Conservation (phyloP, 2,888 invertebrate genomes). For the Andrena hattorfiana region DNA sequence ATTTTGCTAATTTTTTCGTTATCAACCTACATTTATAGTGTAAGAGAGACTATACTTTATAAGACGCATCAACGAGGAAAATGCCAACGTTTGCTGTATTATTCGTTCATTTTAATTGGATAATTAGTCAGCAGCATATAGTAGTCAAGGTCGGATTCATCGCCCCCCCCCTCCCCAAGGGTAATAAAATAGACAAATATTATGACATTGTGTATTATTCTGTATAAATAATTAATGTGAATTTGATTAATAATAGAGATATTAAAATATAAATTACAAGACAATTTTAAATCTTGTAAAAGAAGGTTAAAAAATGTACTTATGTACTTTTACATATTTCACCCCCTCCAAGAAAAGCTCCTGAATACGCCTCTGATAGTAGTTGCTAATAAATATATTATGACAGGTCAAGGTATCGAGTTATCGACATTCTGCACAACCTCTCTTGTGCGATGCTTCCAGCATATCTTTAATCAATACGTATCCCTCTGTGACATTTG, state of each 20-base stretch:
- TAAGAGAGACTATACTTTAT: background rate
- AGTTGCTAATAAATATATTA: slow-evolving; percentile 19
- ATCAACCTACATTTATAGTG: background rate
- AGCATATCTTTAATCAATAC: slow-evolving; percentile 28
- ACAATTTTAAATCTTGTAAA: no score
- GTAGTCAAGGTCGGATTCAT: no score
- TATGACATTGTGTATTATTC: no score
- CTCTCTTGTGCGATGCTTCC: slow-evolving; percentile 22
- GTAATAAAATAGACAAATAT: no score
- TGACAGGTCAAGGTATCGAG: slow-evolving; percentile 22
- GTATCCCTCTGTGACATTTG: background rate
- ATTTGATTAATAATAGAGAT: no score
- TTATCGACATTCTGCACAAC: slow-evolving; percentile 19
- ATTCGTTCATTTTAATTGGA: background rate
- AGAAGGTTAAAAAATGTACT: no score
- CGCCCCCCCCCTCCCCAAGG: no score
- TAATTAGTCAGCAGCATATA: background rate
- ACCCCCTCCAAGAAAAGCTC: no score
- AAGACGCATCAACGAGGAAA: no score
- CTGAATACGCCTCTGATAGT: no score
- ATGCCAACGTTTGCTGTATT: background rate
- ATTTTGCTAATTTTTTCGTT: background rate
- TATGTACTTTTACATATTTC: background rate
- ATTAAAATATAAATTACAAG: no score
- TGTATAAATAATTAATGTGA: no score